Base-by-base conservation (phyloP, 2,888 invertebrate genomes). In the Drosophila mulleri region DNA sequence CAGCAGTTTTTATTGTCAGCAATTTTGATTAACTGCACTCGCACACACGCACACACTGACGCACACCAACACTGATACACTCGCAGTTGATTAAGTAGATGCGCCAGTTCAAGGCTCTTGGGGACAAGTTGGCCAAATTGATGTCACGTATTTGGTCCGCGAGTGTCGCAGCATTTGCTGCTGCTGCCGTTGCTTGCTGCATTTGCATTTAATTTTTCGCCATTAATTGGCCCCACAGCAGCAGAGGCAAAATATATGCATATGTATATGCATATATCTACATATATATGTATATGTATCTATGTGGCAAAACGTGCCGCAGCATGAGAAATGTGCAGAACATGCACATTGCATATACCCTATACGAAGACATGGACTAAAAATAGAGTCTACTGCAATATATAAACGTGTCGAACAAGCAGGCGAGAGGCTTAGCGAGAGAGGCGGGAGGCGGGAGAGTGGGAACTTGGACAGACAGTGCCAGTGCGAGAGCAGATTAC, bases 171-270 rank as follows among this genome's bases (percentile, higher is more conserved):
- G 56, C 48, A 57, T 61, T 62, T 53, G 47, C 71, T 37, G 41
- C 29, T 41, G n/a, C 29, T 41, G 42, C 39, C 18, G 11, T 5
- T 47, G 26, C 45, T 5, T 47, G 26, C 45, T 58, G 58, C 75
- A 67, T 67, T 76, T 72, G 64, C 75, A 73, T 77, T 74, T 65
- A 67, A 78, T 74, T 74, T 76, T 47, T 57, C 62, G 44, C 54
- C 67, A 77, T 78, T 78, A 78, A 78, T 78, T 78, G 77, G 77
- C 77, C 77, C 77, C 77, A 78, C 59, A 77, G 77, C 67, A 57
- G 59, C 66, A 54, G 53, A 58, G 54, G 66, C 54, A 26, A 41
- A 32, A 29, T 6, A 12, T 12, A 32, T 32, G 18, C 12, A 50
- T 16, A 37, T 7, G 16, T 8, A 45, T 23, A 23, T 45, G 18